Percentiles rank a stretch among this genome's conserved stretches.
These are phyloP conservation scores for Merluccius polli DNA, from an alignment of 2,797 vertebrate species.

Conservation along the genomic window DNA sequence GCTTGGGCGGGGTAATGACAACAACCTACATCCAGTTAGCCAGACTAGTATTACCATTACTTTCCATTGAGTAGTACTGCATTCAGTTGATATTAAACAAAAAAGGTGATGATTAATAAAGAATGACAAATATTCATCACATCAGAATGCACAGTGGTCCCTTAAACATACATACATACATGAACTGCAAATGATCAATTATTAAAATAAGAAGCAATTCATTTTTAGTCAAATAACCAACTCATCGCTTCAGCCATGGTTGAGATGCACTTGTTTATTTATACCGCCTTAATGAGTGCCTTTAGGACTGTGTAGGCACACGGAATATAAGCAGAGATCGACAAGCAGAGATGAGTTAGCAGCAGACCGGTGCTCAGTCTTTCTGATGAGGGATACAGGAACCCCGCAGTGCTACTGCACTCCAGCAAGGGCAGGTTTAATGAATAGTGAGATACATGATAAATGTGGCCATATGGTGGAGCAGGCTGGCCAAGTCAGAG, in stretches of 20 bases:
- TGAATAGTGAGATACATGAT: conserved; percentile 77
- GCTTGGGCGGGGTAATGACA: too few species aligned
- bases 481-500: conserved; percentile 74
- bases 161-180: background rate
- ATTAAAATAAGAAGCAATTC: background rate
- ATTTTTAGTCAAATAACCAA: conserved; percentile 17
- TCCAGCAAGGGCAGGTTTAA: conserved; percentile 76
- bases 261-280: background rate
- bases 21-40: too few species aligned
- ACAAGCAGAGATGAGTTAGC: background rate
- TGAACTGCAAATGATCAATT: background rate
- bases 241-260: background rate
- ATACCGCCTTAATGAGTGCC: background rate
- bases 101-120: background rate
- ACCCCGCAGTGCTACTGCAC: conserved; percentile 66
- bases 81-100: background rate
- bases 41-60: too few species aligned
- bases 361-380: background rate
- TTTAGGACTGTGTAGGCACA: conserved; percentile 37
- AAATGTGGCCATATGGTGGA: conserved; percentile 79
- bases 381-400: conserved; percentile 59
- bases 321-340: conserved; percentile 8
- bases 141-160: background rate
- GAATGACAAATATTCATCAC: background rate
- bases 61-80: background rate